phyloP scores from a whole-genome alignment of 1,140 invertebrate species.

The Aphaenogaster ashmeadi region DNA sequence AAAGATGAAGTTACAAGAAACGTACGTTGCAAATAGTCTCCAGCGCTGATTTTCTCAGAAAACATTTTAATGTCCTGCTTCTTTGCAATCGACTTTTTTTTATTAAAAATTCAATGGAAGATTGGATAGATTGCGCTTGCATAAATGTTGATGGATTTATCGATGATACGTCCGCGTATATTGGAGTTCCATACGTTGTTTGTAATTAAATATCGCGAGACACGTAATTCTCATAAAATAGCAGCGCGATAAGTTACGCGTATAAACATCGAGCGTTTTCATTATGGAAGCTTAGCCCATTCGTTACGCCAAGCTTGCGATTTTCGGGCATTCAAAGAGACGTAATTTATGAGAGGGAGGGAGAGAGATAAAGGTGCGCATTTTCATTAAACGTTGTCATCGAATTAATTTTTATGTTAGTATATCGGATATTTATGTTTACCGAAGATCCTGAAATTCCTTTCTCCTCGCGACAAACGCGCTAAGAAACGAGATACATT shows the following conservation, averaged over 20 bases:
- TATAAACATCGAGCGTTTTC: conserved; percentile 53
- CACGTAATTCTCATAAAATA: conserved; percentile 45
- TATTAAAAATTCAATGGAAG: conserved; percentile 3
- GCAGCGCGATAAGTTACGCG: conserved; percentile 44
- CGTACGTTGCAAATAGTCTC: background rate
- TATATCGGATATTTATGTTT: background rate
- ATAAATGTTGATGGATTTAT: conserved; percentile 34
- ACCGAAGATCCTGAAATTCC: background rate
- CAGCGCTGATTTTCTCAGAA: background rate
- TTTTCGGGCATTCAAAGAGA: conserved; percentile 22
- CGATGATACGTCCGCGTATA: background rate
- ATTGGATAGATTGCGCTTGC: background rate
- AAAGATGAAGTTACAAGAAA: background rate
- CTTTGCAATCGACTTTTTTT: background rate
- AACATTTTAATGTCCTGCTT: conserved; percentile 12
- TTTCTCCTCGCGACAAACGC: background rate
- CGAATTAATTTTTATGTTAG: conserved; percentile 31
- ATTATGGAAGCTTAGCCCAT: conserved; percentile 34
- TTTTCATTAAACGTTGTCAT: background rate
- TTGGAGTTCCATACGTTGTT: conserved; percentile 14
- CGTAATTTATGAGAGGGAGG: conserved; percentile 28
- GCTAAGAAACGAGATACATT: conserved; percentile 3
- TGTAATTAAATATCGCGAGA: conserved; percentile 41
- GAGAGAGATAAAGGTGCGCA: background rate
- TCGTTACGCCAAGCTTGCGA: conserved; percentile 14